These are phyloP conservation scores for Ochotona princeps DNA, from an alignment of 2,113 vertebrate species.

Conservation along the genomic window DNA sequence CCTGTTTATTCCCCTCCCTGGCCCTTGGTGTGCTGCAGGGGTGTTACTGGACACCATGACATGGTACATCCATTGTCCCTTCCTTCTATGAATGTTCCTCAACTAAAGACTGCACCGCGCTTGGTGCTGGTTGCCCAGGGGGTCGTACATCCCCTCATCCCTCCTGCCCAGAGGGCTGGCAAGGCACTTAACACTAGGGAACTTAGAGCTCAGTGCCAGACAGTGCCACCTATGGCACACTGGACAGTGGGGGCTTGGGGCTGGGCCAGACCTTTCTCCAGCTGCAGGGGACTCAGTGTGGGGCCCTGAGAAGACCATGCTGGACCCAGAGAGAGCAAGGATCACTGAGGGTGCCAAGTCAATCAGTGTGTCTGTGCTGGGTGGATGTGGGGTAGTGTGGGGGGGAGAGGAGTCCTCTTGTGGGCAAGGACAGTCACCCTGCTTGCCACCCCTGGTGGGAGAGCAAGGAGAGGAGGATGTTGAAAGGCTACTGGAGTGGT, in stretches of 20 bases:
- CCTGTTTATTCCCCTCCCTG: background rate
- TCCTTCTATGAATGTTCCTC: background rate
- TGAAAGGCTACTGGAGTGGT: background rate
- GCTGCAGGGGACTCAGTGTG: no score
- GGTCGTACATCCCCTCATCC: no score
- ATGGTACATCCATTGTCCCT: background rate
- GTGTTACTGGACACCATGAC: background rate
- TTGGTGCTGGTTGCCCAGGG: background rate
- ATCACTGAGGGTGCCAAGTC: no score
- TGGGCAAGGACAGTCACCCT: no score
- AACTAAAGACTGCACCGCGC: background rate
- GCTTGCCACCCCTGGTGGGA: rapidly evolving
- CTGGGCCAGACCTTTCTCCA: no score
- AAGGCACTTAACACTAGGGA: background rate
- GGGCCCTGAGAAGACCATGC: background rate
- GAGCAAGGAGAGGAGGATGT: background rate
- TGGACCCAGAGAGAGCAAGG: background rate
- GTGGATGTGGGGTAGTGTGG: no score
- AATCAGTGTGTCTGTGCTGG: background rate
- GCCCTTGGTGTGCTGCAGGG: background rate
- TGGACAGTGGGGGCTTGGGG: no score
- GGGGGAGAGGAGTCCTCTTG: background rate
- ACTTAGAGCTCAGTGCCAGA: background rate
- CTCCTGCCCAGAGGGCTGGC: background rate
- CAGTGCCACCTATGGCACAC: no score